These are phyloP conservation scores for Aphis craccivora DNA, from an alignment of 1,140 invertebrate genomes.

Conservation along the genomic window DNA sequence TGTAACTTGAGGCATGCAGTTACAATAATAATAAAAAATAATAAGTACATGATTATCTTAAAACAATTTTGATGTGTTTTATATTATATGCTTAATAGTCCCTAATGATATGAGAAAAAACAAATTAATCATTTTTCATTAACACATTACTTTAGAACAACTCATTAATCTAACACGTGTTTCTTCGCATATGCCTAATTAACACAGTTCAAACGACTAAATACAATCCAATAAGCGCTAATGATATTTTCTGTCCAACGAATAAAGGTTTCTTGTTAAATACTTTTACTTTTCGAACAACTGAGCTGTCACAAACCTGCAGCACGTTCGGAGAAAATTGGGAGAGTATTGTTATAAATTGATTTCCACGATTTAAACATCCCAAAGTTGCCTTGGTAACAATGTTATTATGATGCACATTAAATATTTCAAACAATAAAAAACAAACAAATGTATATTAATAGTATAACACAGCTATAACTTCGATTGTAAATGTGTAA, in stretches of 20 bases:
- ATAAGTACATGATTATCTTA: not conserved
- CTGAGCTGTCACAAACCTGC: not conserved
- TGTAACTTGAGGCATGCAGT: not conserved
- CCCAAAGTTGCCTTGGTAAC: not conserved
- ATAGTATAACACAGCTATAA: not conserved
- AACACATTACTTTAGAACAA: not conserved
- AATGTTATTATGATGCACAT: not conserved
- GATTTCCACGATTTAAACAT: conserved; percentile 8
- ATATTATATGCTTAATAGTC: not conserved
- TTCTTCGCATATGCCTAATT: not conserved
- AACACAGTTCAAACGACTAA: not conserved
- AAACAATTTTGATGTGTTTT: not conserved
- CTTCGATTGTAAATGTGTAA: not conserved
- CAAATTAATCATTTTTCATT: not conserved
- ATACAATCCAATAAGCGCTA: not conserved
- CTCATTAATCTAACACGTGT: conserved; percentile 13
- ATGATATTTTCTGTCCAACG: not conserved
- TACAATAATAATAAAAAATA: not conserved
- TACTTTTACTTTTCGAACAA: not conserved
- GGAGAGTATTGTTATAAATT: not conserved
- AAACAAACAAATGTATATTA: not conserved
- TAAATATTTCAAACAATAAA: not conserved
- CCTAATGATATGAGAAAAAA: not conserved
- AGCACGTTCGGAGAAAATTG: not conserved
- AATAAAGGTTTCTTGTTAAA: not conserved